Percentiles rank a stretch among this genome's conserved stretches.
Conservation (phyloP, 2,797 vertebrate species). For the Mormyrus proboscirostris region DNA sequence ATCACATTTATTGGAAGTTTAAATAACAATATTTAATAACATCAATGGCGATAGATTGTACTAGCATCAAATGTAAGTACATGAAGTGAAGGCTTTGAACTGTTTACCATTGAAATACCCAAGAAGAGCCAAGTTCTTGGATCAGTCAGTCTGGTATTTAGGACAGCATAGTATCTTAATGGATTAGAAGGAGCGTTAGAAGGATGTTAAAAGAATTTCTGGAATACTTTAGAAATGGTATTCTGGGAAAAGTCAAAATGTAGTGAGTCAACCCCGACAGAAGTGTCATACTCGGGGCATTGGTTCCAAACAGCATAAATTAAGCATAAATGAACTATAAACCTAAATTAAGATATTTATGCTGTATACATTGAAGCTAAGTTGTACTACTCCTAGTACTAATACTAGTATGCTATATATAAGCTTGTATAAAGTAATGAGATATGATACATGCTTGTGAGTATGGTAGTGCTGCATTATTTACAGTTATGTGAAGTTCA, state of each 20-base stretch:
- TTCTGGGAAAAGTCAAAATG: background rate
- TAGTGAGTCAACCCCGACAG: background rate
- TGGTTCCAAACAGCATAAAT: background rate
- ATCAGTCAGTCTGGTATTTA: background rate
- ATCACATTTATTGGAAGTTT: background rate
- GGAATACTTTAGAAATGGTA: background rate
- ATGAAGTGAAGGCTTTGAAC: background rate
- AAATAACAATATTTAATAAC: conserved; percentile 2
- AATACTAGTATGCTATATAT: background rate
- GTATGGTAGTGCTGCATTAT: background rate
- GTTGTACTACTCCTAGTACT: background rate
- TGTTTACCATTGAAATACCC: background rate
- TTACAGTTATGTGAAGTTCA: background rate
- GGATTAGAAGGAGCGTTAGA: background rate
- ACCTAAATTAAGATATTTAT: background rate
- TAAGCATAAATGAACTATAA: background rate
- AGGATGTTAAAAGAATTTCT: background rate
- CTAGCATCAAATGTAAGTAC: background rate
- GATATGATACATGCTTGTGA: background rate
- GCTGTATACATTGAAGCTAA: background rate
- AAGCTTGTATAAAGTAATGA: background rate
- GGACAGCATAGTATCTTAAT: background rate
- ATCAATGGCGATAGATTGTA: background rate
- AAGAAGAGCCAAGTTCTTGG: background rate
- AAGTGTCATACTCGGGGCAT: background rate